Evolutionary conservation across 2,113 vertebrate species (phyloP).

Genomic region (Formicarius rufipectus): DNA sequence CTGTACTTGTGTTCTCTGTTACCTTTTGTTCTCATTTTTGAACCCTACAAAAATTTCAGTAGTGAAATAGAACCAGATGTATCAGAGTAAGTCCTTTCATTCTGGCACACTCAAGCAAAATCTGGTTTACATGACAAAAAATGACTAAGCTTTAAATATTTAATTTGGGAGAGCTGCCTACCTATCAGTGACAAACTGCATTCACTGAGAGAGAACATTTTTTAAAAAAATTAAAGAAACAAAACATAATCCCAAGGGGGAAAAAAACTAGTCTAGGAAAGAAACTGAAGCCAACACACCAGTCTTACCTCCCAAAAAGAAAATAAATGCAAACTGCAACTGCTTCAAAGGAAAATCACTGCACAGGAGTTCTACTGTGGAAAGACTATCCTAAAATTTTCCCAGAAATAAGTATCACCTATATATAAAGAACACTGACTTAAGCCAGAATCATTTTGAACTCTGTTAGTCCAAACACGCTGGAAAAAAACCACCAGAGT

Average conservation of each 20-base stretch:
- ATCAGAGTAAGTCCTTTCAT: neutral
- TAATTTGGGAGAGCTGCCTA: neutral
- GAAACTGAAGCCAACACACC: neutral
- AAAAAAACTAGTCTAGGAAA: neutral
- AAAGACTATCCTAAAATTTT: neutral
- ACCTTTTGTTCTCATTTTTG: neutral
- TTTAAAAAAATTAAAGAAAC: neutral
- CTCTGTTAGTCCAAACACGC: neutral
- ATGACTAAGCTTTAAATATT: neutral
- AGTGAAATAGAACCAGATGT: slow-evolving; percentile 10
- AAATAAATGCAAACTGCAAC: neutral
- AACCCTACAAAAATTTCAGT: neutral
- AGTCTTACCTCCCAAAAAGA: neutral
- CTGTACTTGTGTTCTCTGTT: neutral
- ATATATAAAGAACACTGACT: neutral
- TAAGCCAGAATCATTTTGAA: neutral
- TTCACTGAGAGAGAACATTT: neutral
- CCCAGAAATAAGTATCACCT: neutral
- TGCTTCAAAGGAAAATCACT: neutral
- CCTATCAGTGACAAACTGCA: neutral
- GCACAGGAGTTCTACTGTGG: neutral
- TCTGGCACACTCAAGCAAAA: neutral
- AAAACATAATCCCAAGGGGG: accelerated
- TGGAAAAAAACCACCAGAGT: neutral
- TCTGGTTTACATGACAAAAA: neutral